phyloP scores from a whole-genome alignment of 2,797 vertebrate species.

The Lutjanus argentimaculatus region DNA sequence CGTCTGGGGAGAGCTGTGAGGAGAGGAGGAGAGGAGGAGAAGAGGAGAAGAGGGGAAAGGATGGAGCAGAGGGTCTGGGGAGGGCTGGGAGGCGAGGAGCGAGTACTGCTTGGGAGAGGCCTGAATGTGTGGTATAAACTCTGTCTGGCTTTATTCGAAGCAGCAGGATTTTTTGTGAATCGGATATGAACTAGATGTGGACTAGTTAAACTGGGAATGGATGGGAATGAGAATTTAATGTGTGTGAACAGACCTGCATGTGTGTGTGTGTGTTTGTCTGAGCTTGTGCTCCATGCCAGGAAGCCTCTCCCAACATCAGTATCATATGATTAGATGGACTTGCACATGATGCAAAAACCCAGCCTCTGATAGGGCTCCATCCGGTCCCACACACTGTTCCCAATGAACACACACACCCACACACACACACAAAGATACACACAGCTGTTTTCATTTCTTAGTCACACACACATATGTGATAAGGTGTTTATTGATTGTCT shows the following conservation, averaged over 20 bases:
- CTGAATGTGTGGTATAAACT: conserved; percentile 15
- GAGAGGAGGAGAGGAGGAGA: conserved; percentile 23
- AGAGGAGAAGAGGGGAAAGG: too few species aligned
- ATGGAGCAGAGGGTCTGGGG: not conserved
- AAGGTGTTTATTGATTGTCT: conserved; percentile 48
- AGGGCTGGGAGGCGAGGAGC: not conserved
- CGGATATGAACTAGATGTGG: conserved; percentile 2
- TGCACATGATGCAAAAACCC: conserved; percentile 78
- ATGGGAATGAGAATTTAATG: too few species aligned
- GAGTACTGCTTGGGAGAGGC: conserved; percentile 8
- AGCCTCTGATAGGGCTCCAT: conserved; percentile 70
- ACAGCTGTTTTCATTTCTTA: conserved; percentile 57
- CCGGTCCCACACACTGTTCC: conserved; percentile 69
- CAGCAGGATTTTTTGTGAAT: not conserved
- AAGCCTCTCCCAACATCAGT: conserved; percentile 79
- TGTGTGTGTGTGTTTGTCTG: not conserved
- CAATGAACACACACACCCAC: conserved; percentile 40
- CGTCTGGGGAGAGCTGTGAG: conserved; percentile 77
- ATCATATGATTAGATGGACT: conserved; percentile 85
- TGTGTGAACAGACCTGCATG: not conserved
- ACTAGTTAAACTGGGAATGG: conserved; percentile 5
- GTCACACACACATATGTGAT: conserved; percentile 52
- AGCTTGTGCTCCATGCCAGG: conserved; percentile 60
- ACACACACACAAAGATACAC: conserved; percentile 30
- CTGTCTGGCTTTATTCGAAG: conserved; percentile 6